Conservation (phyloP, 2,113 vertebrate genomes). For the Gopherus evgoodei region DNA sequence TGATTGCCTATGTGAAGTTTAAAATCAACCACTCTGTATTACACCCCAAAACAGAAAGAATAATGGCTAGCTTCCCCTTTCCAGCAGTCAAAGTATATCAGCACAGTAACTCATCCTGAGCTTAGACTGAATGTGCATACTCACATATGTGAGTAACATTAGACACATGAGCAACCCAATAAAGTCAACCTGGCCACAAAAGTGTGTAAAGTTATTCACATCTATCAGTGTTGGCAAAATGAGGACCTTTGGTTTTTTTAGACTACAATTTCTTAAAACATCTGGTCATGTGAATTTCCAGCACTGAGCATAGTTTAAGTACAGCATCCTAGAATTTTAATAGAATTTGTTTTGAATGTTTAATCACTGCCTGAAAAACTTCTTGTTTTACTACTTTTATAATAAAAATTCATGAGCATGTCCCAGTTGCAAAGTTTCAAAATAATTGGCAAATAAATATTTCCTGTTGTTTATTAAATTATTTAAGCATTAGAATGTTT, state of each 20-base stretch:
- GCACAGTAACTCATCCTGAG: neutral
- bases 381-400: neutral
- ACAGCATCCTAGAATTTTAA: neutral
- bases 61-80: neutral
- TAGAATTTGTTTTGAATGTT: neutral
- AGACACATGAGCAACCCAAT: neutral
- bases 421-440: neutral
- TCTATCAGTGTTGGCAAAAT: fast-evolving
- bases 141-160: neutral
- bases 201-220: neutral
- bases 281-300: neutral
- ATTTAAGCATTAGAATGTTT: neutral
- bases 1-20: neutral
- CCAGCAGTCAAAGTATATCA: neutral
- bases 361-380: neutral
- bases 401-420: neutral
- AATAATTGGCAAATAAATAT: neutral
- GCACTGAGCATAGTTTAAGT: neutral
- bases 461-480: neutral
- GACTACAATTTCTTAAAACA: neutral
- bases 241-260: neutral
- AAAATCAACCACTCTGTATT: neutral
- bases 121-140: neutral
- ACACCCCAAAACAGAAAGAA: neutral
- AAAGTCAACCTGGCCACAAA: neutral